Conservation (phyloP, 2,797 vertebrate species). For the Characodon lateralis region DNA sequence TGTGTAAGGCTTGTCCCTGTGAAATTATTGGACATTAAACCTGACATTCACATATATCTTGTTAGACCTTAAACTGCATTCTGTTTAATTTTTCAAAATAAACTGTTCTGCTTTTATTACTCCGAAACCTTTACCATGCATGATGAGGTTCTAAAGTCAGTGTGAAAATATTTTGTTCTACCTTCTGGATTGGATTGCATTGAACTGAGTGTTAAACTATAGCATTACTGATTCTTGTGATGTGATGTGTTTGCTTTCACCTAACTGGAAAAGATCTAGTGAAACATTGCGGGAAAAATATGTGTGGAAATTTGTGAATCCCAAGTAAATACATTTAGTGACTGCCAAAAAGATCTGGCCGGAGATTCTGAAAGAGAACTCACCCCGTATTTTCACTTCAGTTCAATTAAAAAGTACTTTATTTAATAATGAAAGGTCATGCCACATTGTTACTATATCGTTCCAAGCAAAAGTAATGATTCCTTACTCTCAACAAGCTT, state of each 20-base stretch:
- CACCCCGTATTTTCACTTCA: constrained; percentile 15
- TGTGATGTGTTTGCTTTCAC: not conserved
- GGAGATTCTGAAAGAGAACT: constrained; percentile 13
- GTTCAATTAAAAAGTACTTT: too few species aligned
- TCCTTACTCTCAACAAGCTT: constrained; percentile 29
- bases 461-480: constrained; percentile 29
- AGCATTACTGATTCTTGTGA: not conserved
- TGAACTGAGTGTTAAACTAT: constrained; percentile 4
- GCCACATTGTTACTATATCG: constrained; percentile 16
- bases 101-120: constrained; percentile 7
- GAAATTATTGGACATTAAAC: constrained; percentile 33
- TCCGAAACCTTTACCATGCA: too few species aligned
- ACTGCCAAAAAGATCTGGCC: constrained; percentile 9
- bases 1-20: constrained; percentile 10
- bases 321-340: constrained; percentile 3
- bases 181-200: not conserved
- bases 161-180: not conserved
- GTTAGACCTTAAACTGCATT: constrained; percentile 32
- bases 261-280: not conserved
- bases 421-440: constrained; percentile 20
- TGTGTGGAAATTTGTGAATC: not conserved
- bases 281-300: not conserved
- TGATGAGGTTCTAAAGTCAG: not conserved
- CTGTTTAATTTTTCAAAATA: constrained; percentile 21
- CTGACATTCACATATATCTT: constrained; percentile 32